These are phyloP conservation scores for Pseudopleuronectes americanus DNA, from an alignment of 2,797 vertebrate genomes.

Conservation along the genomic window DNA sequence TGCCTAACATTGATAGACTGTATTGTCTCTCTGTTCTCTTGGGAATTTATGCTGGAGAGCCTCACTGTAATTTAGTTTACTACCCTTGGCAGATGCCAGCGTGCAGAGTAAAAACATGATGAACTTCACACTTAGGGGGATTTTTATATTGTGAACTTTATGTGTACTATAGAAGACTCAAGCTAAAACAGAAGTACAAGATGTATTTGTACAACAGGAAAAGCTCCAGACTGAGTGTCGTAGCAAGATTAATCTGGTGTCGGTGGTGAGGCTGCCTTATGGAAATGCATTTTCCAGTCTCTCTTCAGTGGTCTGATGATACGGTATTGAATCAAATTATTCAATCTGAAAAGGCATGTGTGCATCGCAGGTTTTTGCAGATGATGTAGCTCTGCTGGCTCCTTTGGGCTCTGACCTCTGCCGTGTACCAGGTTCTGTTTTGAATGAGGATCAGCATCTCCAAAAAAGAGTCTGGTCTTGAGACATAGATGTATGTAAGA, in stretches of 20 bases:
- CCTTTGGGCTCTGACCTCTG: constrained; percentile 6
- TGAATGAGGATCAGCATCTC: neutral
- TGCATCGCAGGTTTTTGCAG: constrained; percentile 29
- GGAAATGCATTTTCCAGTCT: constrained; percentile 1
- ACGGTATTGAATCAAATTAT: constrained; percentile 11
- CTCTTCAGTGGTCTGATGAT: constrained; percentile 16
- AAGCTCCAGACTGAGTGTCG: neutral
- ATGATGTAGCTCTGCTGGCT: constrained; percentile 18
- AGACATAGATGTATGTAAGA: no score
- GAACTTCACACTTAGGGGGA: constrained; percentile 1
- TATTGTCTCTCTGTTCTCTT: constrained; percentile 26
- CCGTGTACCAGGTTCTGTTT: constrained; percentile 13
- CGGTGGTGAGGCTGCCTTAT: neutral
- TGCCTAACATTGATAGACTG: constrained; percentile 5
- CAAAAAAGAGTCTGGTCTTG: no score
- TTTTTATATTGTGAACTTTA: neutral
- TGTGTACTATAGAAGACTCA: neutral
- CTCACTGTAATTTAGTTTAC: constrained; percentile 40
- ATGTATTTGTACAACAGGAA: neutral
- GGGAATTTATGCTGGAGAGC: constrained; percentile 16
- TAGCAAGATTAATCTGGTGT: neutral
- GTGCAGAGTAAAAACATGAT: constrained; percentile 10
- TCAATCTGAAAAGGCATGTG: constrained; percentile 44
- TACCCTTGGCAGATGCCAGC: constrained; percentile 17
- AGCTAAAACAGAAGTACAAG: neutral